Base-by-base conservation (phyloP, 2,888 invertebrate species). In the Agonopterix subpropinquella region DNA sequence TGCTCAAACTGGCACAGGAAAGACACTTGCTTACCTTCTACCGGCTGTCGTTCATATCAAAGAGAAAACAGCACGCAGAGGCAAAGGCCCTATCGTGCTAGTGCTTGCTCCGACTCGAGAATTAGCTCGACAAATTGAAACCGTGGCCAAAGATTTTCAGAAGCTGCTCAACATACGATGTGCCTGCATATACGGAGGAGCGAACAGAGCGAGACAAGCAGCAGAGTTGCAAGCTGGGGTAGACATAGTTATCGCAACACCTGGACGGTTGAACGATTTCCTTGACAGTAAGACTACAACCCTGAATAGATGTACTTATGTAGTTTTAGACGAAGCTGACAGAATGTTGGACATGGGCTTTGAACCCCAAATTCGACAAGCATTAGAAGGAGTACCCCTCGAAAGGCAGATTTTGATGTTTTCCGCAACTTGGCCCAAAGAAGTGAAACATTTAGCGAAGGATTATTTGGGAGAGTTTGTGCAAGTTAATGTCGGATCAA, bases 311-410 rank as follows among this genome's bases (percentile, higher is more conserved):
- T 93, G 94, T 66, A 95, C 95, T 0, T 97, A 96, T 80, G 87
- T 97, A 50, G 96, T 96, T 0, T 79, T 96, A 50, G 96, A 97
- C 80, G 96, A 97, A 80, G 96, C 96, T 39, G 96, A 98, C 74
- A 91, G 98, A 53, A 98, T 98, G 98, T 85, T 98, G 65, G 98
- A 98, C 73, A 98, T 98, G 98, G 98, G 98, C 28, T 98, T 98
- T 80, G 98, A 98, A 73, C 98, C 98, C 0, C 98, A 98, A 79
- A 97, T 98, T 59, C 90, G 97, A 28, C 96, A 96, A 80, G 96
- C 97, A 59, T 89, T 97, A 49, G 95, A 95, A 75, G 96, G 96
- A 71, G 96, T 98, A 48, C 91, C 97, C 56, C 94, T 96, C 8
- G 97, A 98, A 71, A 90, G 98, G 61, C 98, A 99, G 78, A 97